A percentile compares a stretch with the other conserved stretches of the same genome.
Conservation (phyloP, 2,797 vertebrate species). For the Pygocentrus nattereri region DNA sequence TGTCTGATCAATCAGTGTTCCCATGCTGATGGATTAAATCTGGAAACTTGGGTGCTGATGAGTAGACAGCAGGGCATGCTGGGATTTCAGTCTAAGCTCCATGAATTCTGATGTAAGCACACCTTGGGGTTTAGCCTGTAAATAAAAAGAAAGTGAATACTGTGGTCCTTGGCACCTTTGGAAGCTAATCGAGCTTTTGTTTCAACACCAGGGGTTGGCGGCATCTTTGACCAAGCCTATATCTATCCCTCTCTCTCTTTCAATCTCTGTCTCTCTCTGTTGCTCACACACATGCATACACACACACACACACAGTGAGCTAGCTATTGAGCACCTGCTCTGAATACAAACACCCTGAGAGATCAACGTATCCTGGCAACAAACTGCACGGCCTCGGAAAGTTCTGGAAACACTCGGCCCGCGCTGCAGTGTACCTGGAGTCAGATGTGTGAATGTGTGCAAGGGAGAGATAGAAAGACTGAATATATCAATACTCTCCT, state of each 20-base stretch:
- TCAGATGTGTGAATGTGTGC: conserved; percentile 31
- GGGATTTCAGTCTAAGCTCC: conserved; percentile 3
- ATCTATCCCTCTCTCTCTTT: conserved; percentile 11
- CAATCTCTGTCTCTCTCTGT: not conserved
- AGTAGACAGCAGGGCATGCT: not conserved
- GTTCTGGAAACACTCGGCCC: conserved; percentile 46
- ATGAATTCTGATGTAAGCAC: conserved; percentile 37
- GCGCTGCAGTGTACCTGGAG: conserved; percentile 44
- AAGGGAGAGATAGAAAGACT: not conserved
- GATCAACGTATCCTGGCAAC: conserved; percentile 59
- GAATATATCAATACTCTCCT: not conserved
- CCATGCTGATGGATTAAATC: not conserved
- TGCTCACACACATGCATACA: not conserved
- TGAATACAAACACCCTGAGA: conserved; percentile 56
- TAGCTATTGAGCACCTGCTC: conserved; percentile 52
- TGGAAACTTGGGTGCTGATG: not conserved
- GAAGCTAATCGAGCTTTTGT: conserved; percentile 48
- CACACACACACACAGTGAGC: conserved; percentile 10
- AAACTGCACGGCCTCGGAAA: conserved; percentile 55
- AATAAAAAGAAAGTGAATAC: conserved; percentile 36
- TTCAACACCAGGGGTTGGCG: conserved; percentile 43
- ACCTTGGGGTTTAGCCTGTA: conserved; percentile 24
- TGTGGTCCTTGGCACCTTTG: not conserved
- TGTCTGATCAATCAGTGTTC: not conserved
- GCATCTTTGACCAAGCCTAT: conserved; percentile 20